Conservation (phyloP, 2,888 invertebrate genomes). For the Eupeodes latifasciatus region DNA sequence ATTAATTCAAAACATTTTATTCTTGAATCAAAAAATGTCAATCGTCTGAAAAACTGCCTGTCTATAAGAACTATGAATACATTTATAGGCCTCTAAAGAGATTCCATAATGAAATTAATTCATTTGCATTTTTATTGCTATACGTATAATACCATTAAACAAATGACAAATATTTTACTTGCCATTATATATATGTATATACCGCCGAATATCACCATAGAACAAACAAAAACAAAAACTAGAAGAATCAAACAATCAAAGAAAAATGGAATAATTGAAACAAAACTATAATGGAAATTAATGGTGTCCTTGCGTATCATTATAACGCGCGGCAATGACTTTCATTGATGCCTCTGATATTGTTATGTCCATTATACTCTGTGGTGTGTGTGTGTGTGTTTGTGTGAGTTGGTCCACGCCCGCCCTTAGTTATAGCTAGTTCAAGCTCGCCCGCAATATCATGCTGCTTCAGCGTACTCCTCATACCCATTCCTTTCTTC, state of each 20-base stretch:
- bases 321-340: slow-evolving; percentile 70
- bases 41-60: too few species aligned
- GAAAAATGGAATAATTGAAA: slow-evolving; percentile 48
- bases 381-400: slow-evolving; percentile 43
- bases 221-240: slow-evolving; percentile 10
- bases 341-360: slow-evolving; percentile 65
- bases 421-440: slow-evolving; percentile 55
- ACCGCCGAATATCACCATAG: slow-evolving; percentile 11
- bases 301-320: slow-evolving; percentile 74
- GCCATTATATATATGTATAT: slow-evolving; percentile 6
- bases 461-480: slow-evolving; percentile 17
- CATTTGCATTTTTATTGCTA: slow-evolving; percentile 64
- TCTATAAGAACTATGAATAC: neutral
- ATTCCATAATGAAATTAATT: slow-evolving; percentile 41
- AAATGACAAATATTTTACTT: slow-evolving; percentile 45
- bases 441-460: slow-evolving; percentile 65
- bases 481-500: slow-evolving; percentile 14
- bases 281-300: slow-evolving; percentile 71
- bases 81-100: neutral
- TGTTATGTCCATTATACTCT: slow-evolving; percentile 44
- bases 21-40: too few species aligned
- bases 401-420: neutral
- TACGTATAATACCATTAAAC: neutral
- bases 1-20: too few species aligned
- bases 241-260: slow-evolving; percentile 14